Evolutionary conservation across 2,888 invertebrate genomes (phyloP).

Genomic region (Pristionchus mayeri): DNA sequence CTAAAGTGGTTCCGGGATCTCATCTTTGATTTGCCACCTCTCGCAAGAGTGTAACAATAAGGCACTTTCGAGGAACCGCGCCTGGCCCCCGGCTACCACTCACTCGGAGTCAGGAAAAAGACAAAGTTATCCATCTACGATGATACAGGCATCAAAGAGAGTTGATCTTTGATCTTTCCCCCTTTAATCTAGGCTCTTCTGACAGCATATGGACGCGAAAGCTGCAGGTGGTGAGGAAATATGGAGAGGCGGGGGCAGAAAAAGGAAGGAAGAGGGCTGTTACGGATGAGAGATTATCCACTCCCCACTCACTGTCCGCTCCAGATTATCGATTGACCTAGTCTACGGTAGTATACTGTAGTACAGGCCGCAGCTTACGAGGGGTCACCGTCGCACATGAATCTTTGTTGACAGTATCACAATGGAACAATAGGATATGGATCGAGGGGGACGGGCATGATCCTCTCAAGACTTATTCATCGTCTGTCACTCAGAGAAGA

Average conservation of each 20-base stretch:
- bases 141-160: too few species aligned
- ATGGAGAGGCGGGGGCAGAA: background rate
- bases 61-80: slow-evolving; percentile 8
- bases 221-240: slow-evolving; percentile 37
- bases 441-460: background rate
- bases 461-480: background rate
- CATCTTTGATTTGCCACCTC: slow-evolving; percentile 33
- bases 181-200: too few species aligned
- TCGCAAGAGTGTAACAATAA: slow-evolving; percentile 12
- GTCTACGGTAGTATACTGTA: background rate
- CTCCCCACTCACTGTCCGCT: background rate
- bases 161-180: too few species aligned
- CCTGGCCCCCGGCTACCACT: background rate
- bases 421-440: slow-evolving; percentile 7
- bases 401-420: slow-evolving; percentile 38
- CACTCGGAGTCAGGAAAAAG: background rate
- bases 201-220: slow-evolving; percentile 24
- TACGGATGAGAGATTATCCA: slow-evolving; percentile 30
- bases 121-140: too few species aligned
- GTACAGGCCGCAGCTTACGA: background rate
- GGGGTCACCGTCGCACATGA: slow-evolving; percentile 27
- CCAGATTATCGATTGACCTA: background rate
- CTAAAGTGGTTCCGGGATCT: slow-evolving; percentile 46
- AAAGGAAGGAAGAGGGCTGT: slow-evolving; percentile 29
- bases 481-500: background rate